Base-by-base conservation (phyloP, 2,113 vertebrate genomes). In the Barbus barbus region DNA sequence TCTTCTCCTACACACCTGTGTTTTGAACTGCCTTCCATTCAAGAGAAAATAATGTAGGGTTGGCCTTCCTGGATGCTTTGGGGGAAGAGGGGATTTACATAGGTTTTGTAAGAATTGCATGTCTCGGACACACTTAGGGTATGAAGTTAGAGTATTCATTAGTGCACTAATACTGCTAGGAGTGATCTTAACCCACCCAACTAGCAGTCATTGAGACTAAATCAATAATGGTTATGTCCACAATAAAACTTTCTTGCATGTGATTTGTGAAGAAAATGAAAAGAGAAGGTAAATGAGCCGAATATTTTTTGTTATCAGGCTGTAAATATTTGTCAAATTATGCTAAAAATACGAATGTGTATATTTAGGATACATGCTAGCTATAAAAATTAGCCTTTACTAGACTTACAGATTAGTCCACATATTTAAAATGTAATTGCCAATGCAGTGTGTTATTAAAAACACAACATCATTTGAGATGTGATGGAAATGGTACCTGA, bases 1-100 rank as follows among this genome's bases (percentile, higher is more conserved):
- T 78, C 9, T 51, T n/a, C 46, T 11, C 63, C 41, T 36, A 69
- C 63, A 83, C 80, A 63, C 74, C 74, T 83, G 81, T 77, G 14
- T 33, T 72, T 38, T 33, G 56, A 65, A 14, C 60, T 56, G 31
- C 36, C 13, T 20, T 76, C 26, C 22, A 51, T 44, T 33, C 65
- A 24, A 33, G 12, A 13, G 22, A 77, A 77, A n/a, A 13, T n/a
- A 38, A 22, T 77, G 51, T 38, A 24, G 12, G 48, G 1, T 14
- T 28, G 14, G 44, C 26, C 74, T 76, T 18, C 28, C 18, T 36
- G 48, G 31, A 76, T n/a, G 31, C 18, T 33, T 9, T 36, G 12
- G 48, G 4, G 28, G 4, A 51, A 51, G 41, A 18, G 26, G 22
- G 46, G 2, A 56, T 56, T 76, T 56, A 33, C 14, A 67, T 67